Conservation (phyloP, 2,797 vertebrate species). For the Enteromius trimaculatus region DNA sequence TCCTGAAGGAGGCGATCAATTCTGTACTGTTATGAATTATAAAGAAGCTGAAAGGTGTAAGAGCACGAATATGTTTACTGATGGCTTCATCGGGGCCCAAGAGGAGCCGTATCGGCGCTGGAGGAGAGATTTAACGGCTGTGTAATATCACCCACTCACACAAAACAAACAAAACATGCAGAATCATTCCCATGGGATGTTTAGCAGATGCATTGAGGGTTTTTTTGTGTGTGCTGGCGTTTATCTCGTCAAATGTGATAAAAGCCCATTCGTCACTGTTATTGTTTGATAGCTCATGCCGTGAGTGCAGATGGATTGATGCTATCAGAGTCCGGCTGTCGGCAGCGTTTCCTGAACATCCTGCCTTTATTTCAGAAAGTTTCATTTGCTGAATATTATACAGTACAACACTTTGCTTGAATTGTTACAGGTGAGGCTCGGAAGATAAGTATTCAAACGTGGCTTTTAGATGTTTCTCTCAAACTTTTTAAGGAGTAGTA, state of each 20-base stretch:
- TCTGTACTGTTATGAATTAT: constrained; percentile 56
- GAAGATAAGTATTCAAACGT: neutral
- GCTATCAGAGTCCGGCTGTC: constrained; percentile 5
- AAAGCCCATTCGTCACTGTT: constrained; percentile 38
- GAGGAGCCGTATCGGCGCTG: neutral
- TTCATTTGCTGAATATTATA: neutral
- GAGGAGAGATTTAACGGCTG: constrained; percentile 33
- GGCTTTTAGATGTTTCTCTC: neutral
- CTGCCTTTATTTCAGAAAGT: constrained; percentile 19
- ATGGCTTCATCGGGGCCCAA: constrained; percentile 31
- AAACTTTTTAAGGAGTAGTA: too few species aligned
- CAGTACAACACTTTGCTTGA: neutral
- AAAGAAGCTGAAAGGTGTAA: constrained; percentile 63
- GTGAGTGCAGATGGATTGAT: constrained; percentile 27
- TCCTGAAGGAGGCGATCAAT: constrained; percentile 27
- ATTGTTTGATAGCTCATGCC: constrained; percentile 29
- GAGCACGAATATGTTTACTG: constrained; percentile 52
- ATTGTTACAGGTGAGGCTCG: neutral
- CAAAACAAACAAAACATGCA: constrained; percentile 36
- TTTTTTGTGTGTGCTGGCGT: neutral
- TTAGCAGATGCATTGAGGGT: neutral
- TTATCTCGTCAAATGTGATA: constrained; percentile 31
- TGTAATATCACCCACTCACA: constrained; percentile 33
- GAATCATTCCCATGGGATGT: constrained; percentile 16
- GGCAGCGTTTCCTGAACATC: neutral